These are phyloP conservation scores for Cyrtonyx montezumae DNA, from an alignment of 2,113 vertebrate genomes.

Conservation along the genomic window DNA sequence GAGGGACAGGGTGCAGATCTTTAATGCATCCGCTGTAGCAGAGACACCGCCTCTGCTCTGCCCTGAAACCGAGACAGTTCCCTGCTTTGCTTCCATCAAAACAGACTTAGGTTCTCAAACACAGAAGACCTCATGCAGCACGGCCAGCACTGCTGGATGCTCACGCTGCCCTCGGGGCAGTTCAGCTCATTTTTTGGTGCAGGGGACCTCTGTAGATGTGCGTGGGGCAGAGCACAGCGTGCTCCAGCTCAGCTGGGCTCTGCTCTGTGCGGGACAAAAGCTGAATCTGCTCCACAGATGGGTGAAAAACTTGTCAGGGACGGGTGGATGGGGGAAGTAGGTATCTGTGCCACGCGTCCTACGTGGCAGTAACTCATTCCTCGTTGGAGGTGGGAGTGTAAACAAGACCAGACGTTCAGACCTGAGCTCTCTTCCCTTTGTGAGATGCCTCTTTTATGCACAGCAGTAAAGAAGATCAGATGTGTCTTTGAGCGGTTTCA, in stretches of 20 bases:
- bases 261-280: background rate
- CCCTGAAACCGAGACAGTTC: background rate
- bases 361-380: background rate
- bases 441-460: background rate
- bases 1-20: background rate
- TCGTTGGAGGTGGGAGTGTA: background rate
- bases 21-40: accelerated
- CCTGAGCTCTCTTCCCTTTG: background rate
- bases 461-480: slow-evolving; percentile 18
- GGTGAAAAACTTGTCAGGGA: slow-evolving; percentile 9
- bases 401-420: background rate
- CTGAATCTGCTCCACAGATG: slow-evolving; percentile 21
- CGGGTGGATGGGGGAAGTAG: background rate
- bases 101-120: background rate
- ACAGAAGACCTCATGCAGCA: background rate
- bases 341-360: background rate
- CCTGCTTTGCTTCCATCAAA: background rate
- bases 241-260: background rate
- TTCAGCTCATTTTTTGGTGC: background rate
- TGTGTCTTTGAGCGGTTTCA: background rate
- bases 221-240: background rate
- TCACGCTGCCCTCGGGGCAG: background rate
- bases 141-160: accelerated
- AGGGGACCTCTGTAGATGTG: background rate
- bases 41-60: background rate